Conservation (phyloP, 2,113 vertebrate genomes). For the Fregata magnificens region DNA sequence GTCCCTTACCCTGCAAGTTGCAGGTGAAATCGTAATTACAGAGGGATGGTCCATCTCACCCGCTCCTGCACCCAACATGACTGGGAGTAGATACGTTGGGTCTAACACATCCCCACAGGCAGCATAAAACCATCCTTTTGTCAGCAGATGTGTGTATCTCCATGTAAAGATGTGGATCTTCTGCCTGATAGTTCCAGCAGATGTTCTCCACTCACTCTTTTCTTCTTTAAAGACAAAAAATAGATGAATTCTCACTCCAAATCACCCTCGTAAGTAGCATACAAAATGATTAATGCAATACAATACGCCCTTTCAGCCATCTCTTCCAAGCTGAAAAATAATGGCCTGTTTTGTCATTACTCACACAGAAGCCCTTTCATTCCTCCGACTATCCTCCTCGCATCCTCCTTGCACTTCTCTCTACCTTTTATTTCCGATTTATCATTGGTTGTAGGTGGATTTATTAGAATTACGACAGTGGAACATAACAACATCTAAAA, state of each 20-base stretch:
- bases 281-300: background rate
- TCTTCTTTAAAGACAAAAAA: background rate
- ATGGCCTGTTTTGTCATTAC: background rate
- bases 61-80: background rate
- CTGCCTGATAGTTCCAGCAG: background rate
- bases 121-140: background rate
- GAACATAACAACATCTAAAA: background rate
- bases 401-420: background rate
- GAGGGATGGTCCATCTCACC: background rate
- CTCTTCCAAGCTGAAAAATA: background rate
- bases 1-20: background rate
- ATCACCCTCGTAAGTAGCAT: background rate
- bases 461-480: background rate
- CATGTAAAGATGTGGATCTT: background rate
- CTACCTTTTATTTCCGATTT: background rate
- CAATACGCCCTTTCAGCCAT: background rate
- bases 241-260: background rate
- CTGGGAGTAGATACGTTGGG: fast-evolving
- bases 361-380: background rate
- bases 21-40: background rate
- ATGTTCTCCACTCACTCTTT: background rate
- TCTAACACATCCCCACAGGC: background rate
- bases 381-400: background rate
- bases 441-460: background rate
- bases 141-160: fast-evolving